Base-by-base conservation (phyloP, 2,888 invertebrate species). In the Andrena bicolor region DNA sequence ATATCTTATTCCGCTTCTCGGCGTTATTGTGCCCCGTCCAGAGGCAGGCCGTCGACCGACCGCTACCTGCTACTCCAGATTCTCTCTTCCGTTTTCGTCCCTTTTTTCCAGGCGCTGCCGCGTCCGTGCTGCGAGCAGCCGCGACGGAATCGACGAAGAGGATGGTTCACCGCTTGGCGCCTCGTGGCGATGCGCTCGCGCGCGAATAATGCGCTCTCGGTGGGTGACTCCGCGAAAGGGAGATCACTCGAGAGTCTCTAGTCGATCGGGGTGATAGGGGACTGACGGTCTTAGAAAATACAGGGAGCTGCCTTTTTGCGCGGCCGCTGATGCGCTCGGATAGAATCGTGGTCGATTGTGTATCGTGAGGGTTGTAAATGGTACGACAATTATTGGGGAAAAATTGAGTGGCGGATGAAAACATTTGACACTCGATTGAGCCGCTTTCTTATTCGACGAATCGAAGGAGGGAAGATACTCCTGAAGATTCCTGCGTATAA, bases 61-160 rank as follows among this genome's bases (percentile, higher is more conserved):
- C 84, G 75, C 88, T 92, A 93, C 92, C 92, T 92, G 92, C 92
- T 90, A 90, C 90, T 90, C 90, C 82, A 89, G 89, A 90, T 88
- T 89, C 81, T 64, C 80, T 86, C 82, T 84, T 84, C 84, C 83
- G 78, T 85, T 83, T 80, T 85, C 79, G 76, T 80, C 78, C 75
- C 76, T 87, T 82, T 87, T 83, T 80, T 72, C 80, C 41, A 4
- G 64, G 16, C 23, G 41, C 8, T 23, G 58, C 26, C 60, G 35
- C 51, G 48, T 60, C 30, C 49, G 16, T 49, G 56, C 49, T 53
- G n/a, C 53, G 28, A 16, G 28, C n/a, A 2, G 56, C 28, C 60
- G 26, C 53, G 41, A 35, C 63, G 68, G 30, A 83, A 83, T 80
- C 80, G 64, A 64, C 83, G 48, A 68, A 23, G 53, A 58, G 68